These are phyloP conservation scores for Leguminivora glycinivorella DNA, from an alignment of 1,140 invertebrate species.

Conservation along the genomic window DNA sequence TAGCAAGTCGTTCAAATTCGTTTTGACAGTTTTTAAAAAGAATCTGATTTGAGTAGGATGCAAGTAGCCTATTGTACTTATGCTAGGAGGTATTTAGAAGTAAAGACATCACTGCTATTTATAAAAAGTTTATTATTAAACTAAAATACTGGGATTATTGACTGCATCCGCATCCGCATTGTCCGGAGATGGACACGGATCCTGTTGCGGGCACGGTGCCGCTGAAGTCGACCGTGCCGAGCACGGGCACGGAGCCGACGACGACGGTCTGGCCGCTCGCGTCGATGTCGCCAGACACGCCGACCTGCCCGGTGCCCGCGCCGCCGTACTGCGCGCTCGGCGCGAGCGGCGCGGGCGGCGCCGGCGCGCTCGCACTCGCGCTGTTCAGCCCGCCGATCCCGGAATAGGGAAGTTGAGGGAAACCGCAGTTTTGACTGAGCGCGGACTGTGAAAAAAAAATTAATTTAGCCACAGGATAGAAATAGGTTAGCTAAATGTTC, in stretches of 20 bases:
- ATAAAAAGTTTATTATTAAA: no score
- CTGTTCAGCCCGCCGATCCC: neutral
- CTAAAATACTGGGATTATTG: no score
- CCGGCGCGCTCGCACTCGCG: neutral
- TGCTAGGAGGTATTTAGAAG: no score
- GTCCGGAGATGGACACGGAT: constrained; percentile 13
- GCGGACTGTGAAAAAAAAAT: constrained; percentile 19
- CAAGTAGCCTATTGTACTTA: no score
- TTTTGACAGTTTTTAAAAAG: no score
- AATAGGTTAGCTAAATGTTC: no score
- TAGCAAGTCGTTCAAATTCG: no score
- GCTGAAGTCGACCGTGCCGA: constrained; percentile 27
- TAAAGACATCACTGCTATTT: no score
- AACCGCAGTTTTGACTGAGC: neutral
- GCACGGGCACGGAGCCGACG: constrained; percentile 31
- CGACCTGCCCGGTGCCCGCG: constrained; percentile 31
- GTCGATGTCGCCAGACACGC: constrained; percentile 22
- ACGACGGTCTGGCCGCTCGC: constrained; percentile 29
- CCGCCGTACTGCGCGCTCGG: constrained; percentile 20
- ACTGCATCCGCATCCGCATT: constrained; percentile 18
- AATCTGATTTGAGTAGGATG: no score
- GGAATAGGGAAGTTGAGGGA: neutral
- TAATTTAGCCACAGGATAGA: neutral
- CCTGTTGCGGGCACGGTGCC: constrained; percentile 22
- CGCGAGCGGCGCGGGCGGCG: neutral